These are phyloP conservation scores for Eupristina koningsbergeri DNA, from an alignment of 1,140 invertebrate species.

Conservation along the genomic window DNA sequence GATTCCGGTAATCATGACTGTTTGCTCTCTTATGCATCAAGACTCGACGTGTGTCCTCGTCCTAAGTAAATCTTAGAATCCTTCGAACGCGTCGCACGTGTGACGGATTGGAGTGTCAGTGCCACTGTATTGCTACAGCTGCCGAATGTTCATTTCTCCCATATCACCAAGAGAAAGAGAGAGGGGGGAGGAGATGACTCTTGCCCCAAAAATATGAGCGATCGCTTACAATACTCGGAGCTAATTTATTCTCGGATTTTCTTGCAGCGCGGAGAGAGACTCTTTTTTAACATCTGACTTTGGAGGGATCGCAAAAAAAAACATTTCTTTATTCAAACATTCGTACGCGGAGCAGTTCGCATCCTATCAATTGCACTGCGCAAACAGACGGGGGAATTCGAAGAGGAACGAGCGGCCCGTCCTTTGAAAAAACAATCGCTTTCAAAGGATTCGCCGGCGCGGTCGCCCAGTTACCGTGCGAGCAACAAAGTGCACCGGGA, in stretches of 20 bases:
- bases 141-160: not conserved
- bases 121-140: constrained; percentile 24
- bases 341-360: no score
- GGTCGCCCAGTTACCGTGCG: not conserved
- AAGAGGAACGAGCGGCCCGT: not conserved
- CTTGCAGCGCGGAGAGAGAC: not conserved
- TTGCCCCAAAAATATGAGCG: not conserved
- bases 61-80: constrained; percentile 42
- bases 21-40: constrained; percentile 43
- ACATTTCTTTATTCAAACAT: no score
- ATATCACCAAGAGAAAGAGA: not conserved
- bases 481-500: constrained; percentile 2
- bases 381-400: not conserved
- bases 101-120: not conserved
- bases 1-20: constrained; percentile 34
- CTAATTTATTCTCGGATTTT: constrained; percentile 5
- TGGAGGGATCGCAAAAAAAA: no score
- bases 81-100: not conserved
- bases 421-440: not conserved
- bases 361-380: not conserved
- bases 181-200: not conserved
- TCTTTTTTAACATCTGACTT: not conserved
- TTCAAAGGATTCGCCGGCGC: not conserved
- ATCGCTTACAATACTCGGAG: constrained; percentile 6
- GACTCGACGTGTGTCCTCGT: constrained; percentile 30